Percentiles rank a stretch among this genome's conserved stretches.
Evolutionary conservation across 2,888 invertebrate species (phyloP).

Genomic region (Coronaproctus castanopsis): DNA sequence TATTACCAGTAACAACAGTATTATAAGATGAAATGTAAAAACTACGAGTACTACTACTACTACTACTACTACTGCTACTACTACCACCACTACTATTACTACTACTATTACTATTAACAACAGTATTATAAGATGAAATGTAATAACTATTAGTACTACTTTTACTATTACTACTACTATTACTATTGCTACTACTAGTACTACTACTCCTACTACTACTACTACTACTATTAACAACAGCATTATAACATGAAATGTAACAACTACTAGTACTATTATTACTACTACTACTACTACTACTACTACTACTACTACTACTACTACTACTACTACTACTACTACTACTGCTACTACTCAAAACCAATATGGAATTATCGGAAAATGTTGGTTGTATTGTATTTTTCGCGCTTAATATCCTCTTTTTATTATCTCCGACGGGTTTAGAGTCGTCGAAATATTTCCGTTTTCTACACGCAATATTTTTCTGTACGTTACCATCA

Average conservation of each 20-base stretch:
- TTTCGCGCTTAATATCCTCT: too few species aligned
- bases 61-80: not conserved
- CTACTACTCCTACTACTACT: not conserved
- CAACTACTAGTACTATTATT: slow-evolving; percentile 1
- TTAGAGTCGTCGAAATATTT: too few species aligned
- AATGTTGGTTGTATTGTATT: too few species aligned
- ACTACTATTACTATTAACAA: not conserved
- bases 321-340: slow-evolving; percentile 1
- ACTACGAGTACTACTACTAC: not conserved
- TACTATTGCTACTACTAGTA: not conserved
- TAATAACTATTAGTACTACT: slow-evolving; percentile 16
- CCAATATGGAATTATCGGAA: too few species aligned
- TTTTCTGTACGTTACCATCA: too few species aligned
- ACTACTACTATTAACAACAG: not conserved
- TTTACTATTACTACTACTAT: not conserved
- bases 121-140: slow-evolving; percentile 30
- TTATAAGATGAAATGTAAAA: too few species aligned
- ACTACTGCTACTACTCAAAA: not conserved
- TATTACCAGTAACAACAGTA: too few species aligned
- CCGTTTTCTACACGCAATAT: too few species aligned
- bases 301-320: not conserved
- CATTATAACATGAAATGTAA: slow-evolving; percentile 31
- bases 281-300: not conserved
- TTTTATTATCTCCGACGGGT: too few species aligned
- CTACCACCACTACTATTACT: not conserved